Evolutionary conservation across 2,888 invertebrate genomes (phyloP).

Genomic region (Rugalucina vietnamica): DNA sequence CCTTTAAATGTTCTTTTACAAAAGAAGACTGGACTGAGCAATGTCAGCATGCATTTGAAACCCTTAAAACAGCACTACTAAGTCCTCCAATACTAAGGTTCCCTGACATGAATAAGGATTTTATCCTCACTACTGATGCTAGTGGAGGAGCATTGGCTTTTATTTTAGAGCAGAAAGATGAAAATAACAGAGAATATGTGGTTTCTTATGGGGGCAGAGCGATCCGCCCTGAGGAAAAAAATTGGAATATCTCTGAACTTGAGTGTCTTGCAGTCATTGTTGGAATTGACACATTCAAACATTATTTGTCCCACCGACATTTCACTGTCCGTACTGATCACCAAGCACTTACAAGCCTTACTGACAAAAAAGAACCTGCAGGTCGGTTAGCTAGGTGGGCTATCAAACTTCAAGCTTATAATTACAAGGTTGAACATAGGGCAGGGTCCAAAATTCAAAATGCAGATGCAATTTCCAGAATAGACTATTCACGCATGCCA

Average conservation of each 20-base stretch:
- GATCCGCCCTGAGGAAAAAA: constrained; percentile 18
- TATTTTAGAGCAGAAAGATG: constrained; percentile 32
- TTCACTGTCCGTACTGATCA: constrained; percentile 30
- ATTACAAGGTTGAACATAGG: constrained; percentile 9
- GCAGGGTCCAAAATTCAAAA: neutral
- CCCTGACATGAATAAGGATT: constrained; percentile 28
- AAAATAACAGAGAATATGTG: neutral
- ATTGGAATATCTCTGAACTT: constrained; percentile 20
- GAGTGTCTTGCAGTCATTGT: constrained; percentile 36
- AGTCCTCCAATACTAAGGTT: constrained; percentile 5
- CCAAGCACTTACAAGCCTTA: constrained; percentile 11
- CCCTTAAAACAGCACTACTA: neutral
- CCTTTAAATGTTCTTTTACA: constrained; percentile 4
- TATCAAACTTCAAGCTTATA: constrained; percentile 21
- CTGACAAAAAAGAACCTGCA: constrained; percentile 10
- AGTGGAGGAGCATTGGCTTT: constrained; percentile 27
- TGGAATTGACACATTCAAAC: constrained; percentile 12
- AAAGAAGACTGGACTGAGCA: neutral
- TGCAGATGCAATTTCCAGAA: constrained; percentile 10
- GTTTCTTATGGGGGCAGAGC: neutral
- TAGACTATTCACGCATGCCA: neutral
- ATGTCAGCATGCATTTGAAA: constrained; percentile 1
- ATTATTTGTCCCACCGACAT: constrained; percentile 10
- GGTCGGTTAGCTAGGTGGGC: constrained; percentile 24
- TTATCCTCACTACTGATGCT: constrained; percentile 38